phyloP scores from a whole-genome alignment of 2,888 invertebrate genomes.

The Omphaloscelis lunosa region DNA sequence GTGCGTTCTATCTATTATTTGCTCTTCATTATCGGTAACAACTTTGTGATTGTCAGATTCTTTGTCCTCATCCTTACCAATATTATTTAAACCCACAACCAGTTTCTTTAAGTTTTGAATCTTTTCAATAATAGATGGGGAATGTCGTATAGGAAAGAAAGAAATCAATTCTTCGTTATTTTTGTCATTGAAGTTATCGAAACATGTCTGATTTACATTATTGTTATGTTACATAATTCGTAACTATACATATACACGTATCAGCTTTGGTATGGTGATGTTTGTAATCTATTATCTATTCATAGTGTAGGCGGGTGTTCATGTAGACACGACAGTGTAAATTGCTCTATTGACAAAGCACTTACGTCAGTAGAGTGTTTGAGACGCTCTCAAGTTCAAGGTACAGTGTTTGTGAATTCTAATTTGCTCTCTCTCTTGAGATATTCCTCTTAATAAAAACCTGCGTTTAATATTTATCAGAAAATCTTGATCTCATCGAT shows the following conservation, averaged over 20 bases:
- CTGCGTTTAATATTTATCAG: background rate
- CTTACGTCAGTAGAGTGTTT: conserved; percentile 83
- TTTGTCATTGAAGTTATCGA: conserved; percentile 33
- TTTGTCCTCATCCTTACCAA: background rate
- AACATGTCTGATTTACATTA: background rate
- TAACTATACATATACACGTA: background rate
- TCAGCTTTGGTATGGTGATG: conserved; percentile 41
- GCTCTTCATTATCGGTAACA: conserved; percentile 12
- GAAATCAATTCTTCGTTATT: conserved; percentile 3
- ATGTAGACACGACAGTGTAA: conserved; percentile 76
- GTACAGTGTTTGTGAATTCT: conserved; percentile 72
- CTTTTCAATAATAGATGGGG: background rate
- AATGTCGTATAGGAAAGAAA: conserved; percentile 1
- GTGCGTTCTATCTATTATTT: conserved; percentile 10
- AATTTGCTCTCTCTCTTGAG: conserved; percentile 59
- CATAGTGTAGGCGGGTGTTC: conserved; percentile 75
- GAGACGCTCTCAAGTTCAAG: conserved; percentile 86
- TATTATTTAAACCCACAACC: background rate
- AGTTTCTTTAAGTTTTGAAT: background rate
- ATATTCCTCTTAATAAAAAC: conserved; percentile 37
- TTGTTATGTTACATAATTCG: conserved; percentile 2
- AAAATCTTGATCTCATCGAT: conserved; percentile 35
- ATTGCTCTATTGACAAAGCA: conserved; percentile 84
- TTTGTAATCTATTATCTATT: conserved; percentile 67
- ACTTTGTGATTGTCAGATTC: background rate